These are phyloP conservation scores for Hormaphis cornu DNA, from an alignment of 1,140 invertebrate species.

Conservation along the genomic window DNA sequence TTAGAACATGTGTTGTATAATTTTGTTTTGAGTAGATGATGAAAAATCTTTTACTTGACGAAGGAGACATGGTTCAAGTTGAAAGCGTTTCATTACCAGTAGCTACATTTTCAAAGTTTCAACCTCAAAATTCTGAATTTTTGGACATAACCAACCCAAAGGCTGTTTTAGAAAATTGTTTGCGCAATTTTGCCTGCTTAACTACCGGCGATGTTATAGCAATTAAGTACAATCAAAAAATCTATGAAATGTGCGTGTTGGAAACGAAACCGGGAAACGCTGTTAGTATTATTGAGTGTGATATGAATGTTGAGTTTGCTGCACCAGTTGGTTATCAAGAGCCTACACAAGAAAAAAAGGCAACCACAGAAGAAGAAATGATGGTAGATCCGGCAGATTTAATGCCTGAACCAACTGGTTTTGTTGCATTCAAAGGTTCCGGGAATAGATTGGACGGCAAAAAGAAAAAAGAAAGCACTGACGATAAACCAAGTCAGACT, in stretches of 20 bases:
- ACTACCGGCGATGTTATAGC: slow-evolving; percentile 94
- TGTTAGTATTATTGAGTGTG: slow-evolving; percentile 98
- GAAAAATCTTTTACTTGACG: slow-evolving; percentile 85
- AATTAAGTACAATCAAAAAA: slow-evolving; percentile 91
- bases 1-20: slow-evolving; percentile 23
- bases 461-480: slow-evolving; percentile 42
- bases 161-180: slow-evolving; percentile 88
- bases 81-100: slow-evolving; percentile 89
- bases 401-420: slow-evolving; percentile 61
- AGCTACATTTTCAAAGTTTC: slow-evolving; percentile 95
- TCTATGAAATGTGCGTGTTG: slow-evolving; percentile 90
- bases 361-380: slow-evolving; percentile 50
- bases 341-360: slow-evolving; percentile 47
- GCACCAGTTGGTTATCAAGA: slow-evolving; percentile 91
- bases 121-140: slow-evolving; percentile 93
- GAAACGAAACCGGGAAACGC: slow-evolving; percentile 91
- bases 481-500: slow-evolving; percentile 28
- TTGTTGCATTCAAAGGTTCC: slow-evolving; percentile 68
- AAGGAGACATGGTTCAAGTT: slow-evolving; percentile 81
- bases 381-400: slow-evolving; percentile 56
- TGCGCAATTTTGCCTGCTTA: slow-evolving; percentile 94
- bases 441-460: slow-evolving; percentile 47
- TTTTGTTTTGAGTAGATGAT: slow-evolving; percentile 72
- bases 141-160: slow-evolving; percentile 98
- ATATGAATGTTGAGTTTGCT: slow-evolving; percentile 99